Evolutionary conservation across 2,797 vertebrate species (phyloP).

Genomic region (Sorex maritimensis): DNA sequence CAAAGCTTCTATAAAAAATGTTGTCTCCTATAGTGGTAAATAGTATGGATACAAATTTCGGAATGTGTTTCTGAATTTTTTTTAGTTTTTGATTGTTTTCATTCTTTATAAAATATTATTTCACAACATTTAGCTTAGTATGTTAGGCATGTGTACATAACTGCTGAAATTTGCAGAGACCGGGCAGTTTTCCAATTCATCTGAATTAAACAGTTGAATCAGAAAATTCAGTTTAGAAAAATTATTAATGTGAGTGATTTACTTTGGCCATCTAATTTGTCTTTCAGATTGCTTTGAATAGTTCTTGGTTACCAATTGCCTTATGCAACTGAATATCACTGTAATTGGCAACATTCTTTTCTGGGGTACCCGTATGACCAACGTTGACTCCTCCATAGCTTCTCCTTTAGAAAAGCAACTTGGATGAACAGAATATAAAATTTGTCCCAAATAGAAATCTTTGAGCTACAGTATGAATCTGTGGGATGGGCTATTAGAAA

Average conservation of each 20-base stretch:
- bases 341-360: conserved; percentile 44
- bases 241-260: conserved; percentile 64
- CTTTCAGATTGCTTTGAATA: conserved; percentile 34
- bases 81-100: conserved; percentile 65
- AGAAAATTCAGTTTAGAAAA: conserved; percentile 59
- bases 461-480: conserved; percentile 1
- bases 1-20: neutral
- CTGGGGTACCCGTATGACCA: neutral
- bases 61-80: conserved; percentile 28
- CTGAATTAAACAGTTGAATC: conserved; percentile 61
- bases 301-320: conserved; percentile 24
- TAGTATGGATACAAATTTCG: too few species aligned
- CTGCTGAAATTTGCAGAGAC: conserved; percentile 55
- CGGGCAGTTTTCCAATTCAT: conserved; percentile 67
- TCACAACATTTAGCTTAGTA: conserved; percentile 57
- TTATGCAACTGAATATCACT: conserved; percentile 24
- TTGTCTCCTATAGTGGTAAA: neutral
- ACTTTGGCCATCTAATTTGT: conserved; percentile 51
- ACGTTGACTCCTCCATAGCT: neutral
- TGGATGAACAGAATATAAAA: conserved; percentile 33
- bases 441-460: conserved; percentile 46
- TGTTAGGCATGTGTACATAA: conserved; percentile 49
- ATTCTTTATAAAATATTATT: conserved; percentile 63
- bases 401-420: conserved; percentile 53
- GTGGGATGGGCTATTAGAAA: neutral